phyloP scores from a whole-genome alignment of 2,888 invertebrate species.

The Diarsia dahlii region DNA sequence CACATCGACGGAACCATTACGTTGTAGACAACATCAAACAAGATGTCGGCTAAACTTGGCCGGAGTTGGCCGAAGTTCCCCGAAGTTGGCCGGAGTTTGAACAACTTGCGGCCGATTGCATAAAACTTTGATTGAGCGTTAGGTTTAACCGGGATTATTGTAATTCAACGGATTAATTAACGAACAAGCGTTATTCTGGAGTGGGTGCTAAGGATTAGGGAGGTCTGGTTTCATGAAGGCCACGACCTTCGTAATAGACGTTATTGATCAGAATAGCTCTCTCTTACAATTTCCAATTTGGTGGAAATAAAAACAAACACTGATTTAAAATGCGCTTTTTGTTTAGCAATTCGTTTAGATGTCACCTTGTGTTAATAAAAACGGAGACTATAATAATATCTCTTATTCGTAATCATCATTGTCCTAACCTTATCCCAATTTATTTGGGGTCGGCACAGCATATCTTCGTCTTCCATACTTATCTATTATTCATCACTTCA shows the following conservation, averaged over 20 bases:
- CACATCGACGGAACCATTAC: conserved; percentile 73
- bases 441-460: too few species aligned
- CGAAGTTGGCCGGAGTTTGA: conserved; percentile 59
- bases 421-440: too few species aligned
- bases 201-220: conserved; percentile 34
- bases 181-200: conserved; percentile 46
- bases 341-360: not conserved
- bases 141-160: conserved; percentile 66
- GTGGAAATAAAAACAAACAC: not conserved
- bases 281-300: not conserved
- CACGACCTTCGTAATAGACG: not conserved
- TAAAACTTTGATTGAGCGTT: conserved; percentile 72
- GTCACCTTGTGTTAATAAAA: not conserved
- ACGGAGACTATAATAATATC: not conserved
- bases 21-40: conserved; percentile 70
- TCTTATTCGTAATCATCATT: too few species aligned
- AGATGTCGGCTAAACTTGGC: conserved; percentile 65
- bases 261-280: not conserved
- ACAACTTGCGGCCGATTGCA: conserved; percentile 66
- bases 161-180: conserved; percentile 65
- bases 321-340: not conserved
- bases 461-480: too few species aligned
- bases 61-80: conserved; percentile 54
- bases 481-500: too few species aligned
- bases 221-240: conserved; percentile 10